A percentile compares a stretch with the other conserved stretches of the same genome.
phyloP scores from a whole-genome alignment of 2,113 vertebrate species.

The Panthera tigris region DNA sequence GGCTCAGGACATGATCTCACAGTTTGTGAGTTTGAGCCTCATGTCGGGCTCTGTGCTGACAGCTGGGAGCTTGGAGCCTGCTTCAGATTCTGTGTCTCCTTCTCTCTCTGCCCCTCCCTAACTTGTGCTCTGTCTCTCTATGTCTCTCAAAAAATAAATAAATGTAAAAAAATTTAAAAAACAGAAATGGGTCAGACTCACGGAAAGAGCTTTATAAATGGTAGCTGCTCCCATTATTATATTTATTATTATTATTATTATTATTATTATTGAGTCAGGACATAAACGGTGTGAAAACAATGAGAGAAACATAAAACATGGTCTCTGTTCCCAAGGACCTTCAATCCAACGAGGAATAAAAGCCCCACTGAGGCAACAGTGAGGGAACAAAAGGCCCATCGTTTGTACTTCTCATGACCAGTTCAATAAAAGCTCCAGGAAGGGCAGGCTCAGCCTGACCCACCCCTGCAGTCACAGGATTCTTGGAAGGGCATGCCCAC shows the following conservation, averaged over 20 bases:
- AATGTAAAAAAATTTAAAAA: too few relatives aligned
- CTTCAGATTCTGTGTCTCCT: too few relatives aligned
- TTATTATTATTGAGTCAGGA: not conserved
- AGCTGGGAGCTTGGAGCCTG: too few relatives aligned
- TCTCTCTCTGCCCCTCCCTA: too few relatives aligned
- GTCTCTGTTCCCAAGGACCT: not conserved
- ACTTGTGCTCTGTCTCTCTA: too few relatives aligned
- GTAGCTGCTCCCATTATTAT: not conserved
- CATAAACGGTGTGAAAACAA: not conserved
- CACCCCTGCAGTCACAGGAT: not conserved
- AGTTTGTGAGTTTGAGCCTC: too few relatives aligned
- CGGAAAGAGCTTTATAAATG: not conserved
- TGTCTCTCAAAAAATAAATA: too few relatives aligned
- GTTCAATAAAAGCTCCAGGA: not conserved
- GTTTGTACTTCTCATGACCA: not conserved
- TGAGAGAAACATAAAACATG: not conserved
- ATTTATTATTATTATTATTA: not conserved
- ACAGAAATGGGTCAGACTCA: not conserved
- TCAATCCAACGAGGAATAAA: not conserved
- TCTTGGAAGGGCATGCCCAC: not conserved
- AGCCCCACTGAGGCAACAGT: not conserved
- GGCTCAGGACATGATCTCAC: too few relatives aligned
- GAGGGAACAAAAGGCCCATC: not conserved
- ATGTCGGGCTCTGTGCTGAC: too few relatives aligned
- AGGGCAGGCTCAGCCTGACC: not conserved